phyloP scores from a whole-genome alignment of 2,113 vertebrate species.

The Numenius arquata region DNA sequence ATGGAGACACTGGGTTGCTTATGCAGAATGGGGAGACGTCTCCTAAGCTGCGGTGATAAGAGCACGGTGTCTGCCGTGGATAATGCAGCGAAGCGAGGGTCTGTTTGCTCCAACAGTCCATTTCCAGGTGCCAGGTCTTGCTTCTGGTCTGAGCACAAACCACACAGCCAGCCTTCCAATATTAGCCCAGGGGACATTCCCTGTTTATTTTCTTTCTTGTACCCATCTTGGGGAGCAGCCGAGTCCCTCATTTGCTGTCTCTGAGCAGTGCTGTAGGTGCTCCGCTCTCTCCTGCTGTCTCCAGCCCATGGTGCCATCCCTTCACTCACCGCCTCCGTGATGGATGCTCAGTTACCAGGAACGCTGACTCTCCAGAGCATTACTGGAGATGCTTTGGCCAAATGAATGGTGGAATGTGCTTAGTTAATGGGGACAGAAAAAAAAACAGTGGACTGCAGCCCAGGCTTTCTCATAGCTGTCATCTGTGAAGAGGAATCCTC shows the following conservation, averaged over 20 bases:
- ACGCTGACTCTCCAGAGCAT: neutral
- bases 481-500: neutral
- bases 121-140: neutral
- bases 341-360: neutral
- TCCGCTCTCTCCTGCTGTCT: neutral
- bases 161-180: neutral
- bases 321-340: accelerated
- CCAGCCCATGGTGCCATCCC: neutral
- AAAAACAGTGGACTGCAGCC: neutral
- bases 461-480: neutral
- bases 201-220: neutral
- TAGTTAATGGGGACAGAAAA: neutral
- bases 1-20: neutral
- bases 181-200: neutral
- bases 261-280: neutral
- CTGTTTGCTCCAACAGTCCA: neutral
- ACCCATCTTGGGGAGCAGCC: too few species aligned
- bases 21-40: neutral
- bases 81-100: neutral
- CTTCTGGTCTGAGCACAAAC: neutral
- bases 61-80: too few species aligned
- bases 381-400: neutral
- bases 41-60: neutral
- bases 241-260: neutral
- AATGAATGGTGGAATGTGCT: neutral